Base-by-base conservation (phyloP, 2,797 vertebrate species). In the Cyprinella venusta region DNA sequence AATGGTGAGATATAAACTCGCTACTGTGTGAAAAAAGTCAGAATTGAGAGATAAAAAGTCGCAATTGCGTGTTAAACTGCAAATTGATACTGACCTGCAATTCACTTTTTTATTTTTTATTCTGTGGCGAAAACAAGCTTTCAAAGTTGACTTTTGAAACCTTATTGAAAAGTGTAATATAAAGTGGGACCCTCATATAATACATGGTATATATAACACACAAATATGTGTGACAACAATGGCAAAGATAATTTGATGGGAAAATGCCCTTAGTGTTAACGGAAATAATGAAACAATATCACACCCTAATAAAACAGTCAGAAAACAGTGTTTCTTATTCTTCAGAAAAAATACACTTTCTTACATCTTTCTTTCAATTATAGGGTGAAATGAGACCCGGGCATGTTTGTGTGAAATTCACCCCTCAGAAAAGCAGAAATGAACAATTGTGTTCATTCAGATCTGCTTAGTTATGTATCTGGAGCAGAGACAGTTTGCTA, bases 391-490 rank as follows among this genome's bases (percentile, higher is more conserved):
- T 71, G 52, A 24, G 8, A 72, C 30, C 6, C 1, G 4, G 13
- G 12, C 5, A 9, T 63, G 38, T 50, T 63, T 70, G 19, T 79
- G 48, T 40, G 30, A 40, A 24, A 68, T 26, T 54, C n/a, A 13
- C 52, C 38, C 19, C 33, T 82, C 30, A 21, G 9, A 50, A 38
- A n/a, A 50, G 30, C 42, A 65, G 30, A 82, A 76, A 56, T 33
- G 7, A 68, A 68, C 33, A 76, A 67, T 68, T 15, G 12, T 1
- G 80, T 65, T 48, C 42, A 65, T 81, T 81, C 80, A 45, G 30
- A 67, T n/a, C 61, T 76, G 71, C 48, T 82, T 68, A 76, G 61
- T 56, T 76, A 76, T 82, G 80, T 76, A 82, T 82, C 63, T 76
- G 36, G 80, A 82, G 71, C 71, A 76, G 15, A 30, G 71, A 82